Percentiles rank a stretch among this genome's conserved stretches.
phyloP scores from a whole-genome alignment of 1,140 invertebrate genomes.

The Kradibia gibbosae region DNA sequence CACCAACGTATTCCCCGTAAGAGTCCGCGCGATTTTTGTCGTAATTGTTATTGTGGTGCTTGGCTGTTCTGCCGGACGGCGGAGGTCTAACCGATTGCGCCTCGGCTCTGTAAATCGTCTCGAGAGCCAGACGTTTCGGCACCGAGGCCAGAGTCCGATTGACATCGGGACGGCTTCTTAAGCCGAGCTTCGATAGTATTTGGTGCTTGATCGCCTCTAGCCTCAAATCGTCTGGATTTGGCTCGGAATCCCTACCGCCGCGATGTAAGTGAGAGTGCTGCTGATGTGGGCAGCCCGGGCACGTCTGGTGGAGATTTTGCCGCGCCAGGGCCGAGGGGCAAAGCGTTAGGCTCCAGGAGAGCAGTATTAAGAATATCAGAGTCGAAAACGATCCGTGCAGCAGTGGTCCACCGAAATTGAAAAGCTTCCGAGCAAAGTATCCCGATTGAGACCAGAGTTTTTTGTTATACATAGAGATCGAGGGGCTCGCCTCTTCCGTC shows the following conservation, averaged over 20 bases:
- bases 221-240: conserved; percentile 75
- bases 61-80: conserved; percentile 14
- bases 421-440: neutral
- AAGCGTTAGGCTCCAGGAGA: conserved; percentile 55
- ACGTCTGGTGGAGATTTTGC: conserved; percentile 62
- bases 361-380: conserved; percentile 59
- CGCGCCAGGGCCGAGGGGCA: conserved; percentile 57
- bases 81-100: conserved; percentile 63
- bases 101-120: conserved; percentile 80
- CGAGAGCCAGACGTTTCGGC: conserved; percentile 79
- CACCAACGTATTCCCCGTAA: conserved; percentile 56
- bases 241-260: conserved; percentile 54
- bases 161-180: conserved; percentile 80
- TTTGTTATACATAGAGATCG: neutral
- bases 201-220: conserved; percentile 85
- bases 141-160: conserved; percentile 75
- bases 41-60: conserved; percentile 15
- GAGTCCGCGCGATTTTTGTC: neutral
- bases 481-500: neutral
- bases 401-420: neutral
- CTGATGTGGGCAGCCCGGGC: conserved; percentile 69
- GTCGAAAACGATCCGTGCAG: conserved; percentile 47
- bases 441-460: neutral
- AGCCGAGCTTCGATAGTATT: conserved; percentile 82
- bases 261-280: conserved; percentile 60